Base-by-base conservation (phyloP, 2,888 invertebrate genomes). In the Lamellibrachia columna region DNA sequence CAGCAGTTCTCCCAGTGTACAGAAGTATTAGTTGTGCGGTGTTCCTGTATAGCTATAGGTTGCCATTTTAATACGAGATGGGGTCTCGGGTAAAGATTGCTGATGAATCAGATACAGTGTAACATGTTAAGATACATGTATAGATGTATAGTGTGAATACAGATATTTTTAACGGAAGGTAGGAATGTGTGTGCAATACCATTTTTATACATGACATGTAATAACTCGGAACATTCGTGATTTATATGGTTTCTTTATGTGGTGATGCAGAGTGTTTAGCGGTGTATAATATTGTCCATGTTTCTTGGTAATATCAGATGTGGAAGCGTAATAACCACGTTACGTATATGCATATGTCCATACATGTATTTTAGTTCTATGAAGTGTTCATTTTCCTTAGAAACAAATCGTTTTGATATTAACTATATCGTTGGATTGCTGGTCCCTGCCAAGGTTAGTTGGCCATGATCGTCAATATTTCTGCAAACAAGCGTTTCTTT, bases 341-440 rank as follows among this genome's bases (percentile, higher is more conserved):
- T n/a, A 15, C 75, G n/a, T 75, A 22, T 75, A 75, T 75, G 75
- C 75, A 15, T 22, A 75, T 22, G 75, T 75, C 75, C 75, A 15
- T n/a, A 15, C 22, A 15, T 75, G n/a, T 75, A 75, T 15, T 15
- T 7, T 58, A 58, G 58, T 75, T 75, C 22, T 75, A 75, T 75
- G 15, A 22, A 75, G 75, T 75, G 75, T 75, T 75, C 75, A 75
- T 22, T 22, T 75, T 75, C 22, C 22, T 75, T 15, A 6, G 75
- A 75, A 75, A 75, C 75, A 75, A 15, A 75, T 75, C 75, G 22
- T 75, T 75, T 75, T 75, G 75, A 75, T 75, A 75, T 75, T 75
- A 75, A 6, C 22, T 22, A 75, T n/a, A 75, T 75, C n/a, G 22
- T 75, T 75, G n/a, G 75, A 75, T 75, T 75, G 22, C n/a, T 15